Conservation (phyloP, 92 coral and sea anemone genomes). For the Zoanthus solanderi region DNA sequence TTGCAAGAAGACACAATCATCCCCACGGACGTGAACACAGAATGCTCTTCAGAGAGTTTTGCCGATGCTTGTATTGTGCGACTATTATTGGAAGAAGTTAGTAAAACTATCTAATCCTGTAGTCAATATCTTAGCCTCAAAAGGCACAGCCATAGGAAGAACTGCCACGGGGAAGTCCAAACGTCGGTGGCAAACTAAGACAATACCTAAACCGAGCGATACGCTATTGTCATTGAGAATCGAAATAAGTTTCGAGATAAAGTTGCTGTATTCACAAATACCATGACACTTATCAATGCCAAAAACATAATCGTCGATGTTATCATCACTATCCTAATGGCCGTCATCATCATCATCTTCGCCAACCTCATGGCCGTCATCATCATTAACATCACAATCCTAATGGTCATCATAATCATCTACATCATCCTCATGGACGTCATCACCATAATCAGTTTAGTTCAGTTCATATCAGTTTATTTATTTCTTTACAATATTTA, state of each 20-base stretch:
- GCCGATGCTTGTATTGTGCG: background rate
- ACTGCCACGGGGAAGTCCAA: background rate
- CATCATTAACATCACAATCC: background rate
- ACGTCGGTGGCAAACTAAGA: background rate
- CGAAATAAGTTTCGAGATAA: background rate
- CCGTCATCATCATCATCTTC: background rate
- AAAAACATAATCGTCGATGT: background rate
- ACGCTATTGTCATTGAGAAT: background rate
- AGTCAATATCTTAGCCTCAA: background rate
- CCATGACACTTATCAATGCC: background rate
- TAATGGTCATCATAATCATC: too few relatives aligned
- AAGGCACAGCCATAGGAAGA: background rate
- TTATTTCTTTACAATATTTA: too few relatives aligned
- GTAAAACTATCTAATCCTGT: background rate
- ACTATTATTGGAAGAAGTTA: background rate
- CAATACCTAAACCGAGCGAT: background rate
- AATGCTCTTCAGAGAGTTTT: background rate
- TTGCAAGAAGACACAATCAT: background rate
- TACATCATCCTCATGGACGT: background rate
- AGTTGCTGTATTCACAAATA: too few relatives aligned
- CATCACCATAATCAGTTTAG: too few relatives aligned
- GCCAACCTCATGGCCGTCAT: background rate
- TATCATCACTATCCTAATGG: background rate
- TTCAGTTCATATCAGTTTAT: too few relatives aligned
- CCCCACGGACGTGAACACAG: background rate